Percentiles rank a stretch among this genome's conserved stretches.
phyloP scores from a whole-genome alignment of 2,888 invertebrate species.

The Cerastoderma edule region DNA sequence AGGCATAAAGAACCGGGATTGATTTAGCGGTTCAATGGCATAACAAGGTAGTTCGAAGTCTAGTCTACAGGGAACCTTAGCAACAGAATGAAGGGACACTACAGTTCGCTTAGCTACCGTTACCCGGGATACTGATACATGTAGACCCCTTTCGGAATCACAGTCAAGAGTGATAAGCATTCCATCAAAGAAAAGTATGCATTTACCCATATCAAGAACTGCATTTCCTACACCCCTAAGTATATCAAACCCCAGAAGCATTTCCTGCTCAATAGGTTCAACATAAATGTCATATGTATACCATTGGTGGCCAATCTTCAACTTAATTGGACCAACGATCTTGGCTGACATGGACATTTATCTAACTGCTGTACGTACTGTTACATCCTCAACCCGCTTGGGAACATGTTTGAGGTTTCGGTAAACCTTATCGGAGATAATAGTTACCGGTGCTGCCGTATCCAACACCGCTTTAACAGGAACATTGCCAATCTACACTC shows the following conservation, averaged over 20 bases:
- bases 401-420: not conserved
- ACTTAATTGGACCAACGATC: not conserved
- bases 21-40: not conserved
- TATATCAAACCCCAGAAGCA: not conserved
- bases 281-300: not conserved
- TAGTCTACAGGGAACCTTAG: no score
- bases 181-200: no score
- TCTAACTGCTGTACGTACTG: not conserved
- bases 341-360: not conserved
- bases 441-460: not conserved
- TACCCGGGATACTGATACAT: no score
- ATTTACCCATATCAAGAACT: not conserved
- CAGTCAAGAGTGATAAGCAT: not conserved
- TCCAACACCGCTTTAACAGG: not conserved
- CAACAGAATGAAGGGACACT: no score
- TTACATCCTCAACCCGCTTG: not conserved
- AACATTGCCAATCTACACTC: not conserved
- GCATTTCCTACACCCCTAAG: not conserved
- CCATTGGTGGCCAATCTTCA: not conserved
- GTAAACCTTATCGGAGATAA: not conserved
- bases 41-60: no score
- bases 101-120: no score
- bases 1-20: not conserved
- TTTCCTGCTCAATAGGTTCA: not conserved
- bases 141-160: not conserved